A percentile compares a stretch with the other conserved stretches of the same genome.
phyloP scores from a whole-genome alignment of 2,888 invertebrate genomes.

The Argyra leucocephala region DNA sequence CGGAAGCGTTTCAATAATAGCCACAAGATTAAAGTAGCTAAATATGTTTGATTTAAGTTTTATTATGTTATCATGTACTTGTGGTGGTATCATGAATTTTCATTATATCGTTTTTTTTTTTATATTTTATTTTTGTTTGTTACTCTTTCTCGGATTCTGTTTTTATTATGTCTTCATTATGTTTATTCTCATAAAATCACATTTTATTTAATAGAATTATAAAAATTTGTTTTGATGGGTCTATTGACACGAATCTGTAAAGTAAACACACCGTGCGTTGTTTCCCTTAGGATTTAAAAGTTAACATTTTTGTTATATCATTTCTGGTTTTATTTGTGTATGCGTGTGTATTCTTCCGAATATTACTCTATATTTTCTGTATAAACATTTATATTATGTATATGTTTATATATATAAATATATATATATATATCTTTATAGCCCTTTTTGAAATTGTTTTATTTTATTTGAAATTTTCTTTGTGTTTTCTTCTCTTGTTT shows the following conservation, averaged over 20 bases:
- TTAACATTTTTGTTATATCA: constrained; percentile 1
- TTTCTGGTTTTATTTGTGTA: too few relatives aligned
- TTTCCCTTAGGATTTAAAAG: constrained; percentile 1
- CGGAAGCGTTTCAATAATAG: too few relatives aligned
- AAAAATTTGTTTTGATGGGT: constrained; percentile 10
- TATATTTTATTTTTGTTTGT: not conserved
- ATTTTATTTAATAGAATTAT: constrained; percentile 4
- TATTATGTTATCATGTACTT: too few relatives aligned
- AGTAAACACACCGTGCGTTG: not conserved
- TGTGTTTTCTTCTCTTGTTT: not conserved
- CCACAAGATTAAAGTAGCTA: too few relatives aligned
- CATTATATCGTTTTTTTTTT: too few relatives aligned
- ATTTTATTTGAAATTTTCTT: constrained; percentile 3
- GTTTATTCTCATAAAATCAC: not conserved
- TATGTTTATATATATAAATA: not conserved
- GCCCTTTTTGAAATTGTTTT: not conserved
- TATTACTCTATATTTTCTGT: too few relatives aligned
- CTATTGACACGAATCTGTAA: constrained; percentile 7
- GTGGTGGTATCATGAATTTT: too few relatives aligned
- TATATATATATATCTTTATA: not conserved
- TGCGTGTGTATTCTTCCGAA: too few relatives aligned
- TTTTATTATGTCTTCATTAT: constrained; percentile 1
- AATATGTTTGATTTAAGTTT: too few relatives aligned
- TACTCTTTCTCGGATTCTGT: not conserved
- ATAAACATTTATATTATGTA: not conserved